Conservation (phyloP, 2,888 invertebrate species). For the Strigamia crassipes region DNA sequence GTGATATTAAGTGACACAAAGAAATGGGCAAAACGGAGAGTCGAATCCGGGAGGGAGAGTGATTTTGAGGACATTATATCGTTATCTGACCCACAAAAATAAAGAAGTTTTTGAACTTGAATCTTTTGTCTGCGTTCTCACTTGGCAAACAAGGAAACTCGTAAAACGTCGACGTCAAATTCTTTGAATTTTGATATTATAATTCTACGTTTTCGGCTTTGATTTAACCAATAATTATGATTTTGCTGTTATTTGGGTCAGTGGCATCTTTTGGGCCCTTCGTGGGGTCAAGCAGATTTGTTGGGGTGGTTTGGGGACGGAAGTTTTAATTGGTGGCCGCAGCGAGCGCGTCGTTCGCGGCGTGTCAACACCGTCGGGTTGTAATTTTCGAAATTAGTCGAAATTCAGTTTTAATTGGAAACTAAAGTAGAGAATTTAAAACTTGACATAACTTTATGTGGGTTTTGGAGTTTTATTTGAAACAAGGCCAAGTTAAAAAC, state of each 20-base stretch:
- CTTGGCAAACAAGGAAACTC: not conserved
- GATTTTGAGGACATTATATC: not conserved
- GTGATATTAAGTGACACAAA: not conserved
- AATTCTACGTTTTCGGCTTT: too few species aligned
- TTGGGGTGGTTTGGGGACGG: too few species aligned
- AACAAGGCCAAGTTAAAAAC: slow-evolving; percentile 22
- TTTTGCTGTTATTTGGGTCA: not conserved
- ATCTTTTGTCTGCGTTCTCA: not conserved
- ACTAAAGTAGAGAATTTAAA: too few species aligned
- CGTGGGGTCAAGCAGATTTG: too few species aligned
- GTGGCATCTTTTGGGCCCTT: not conserved
- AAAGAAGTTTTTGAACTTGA: slow-evolving; percentile 13
- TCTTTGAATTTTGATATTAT: not conserved
- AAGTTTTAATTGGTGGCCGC: too few species aligned
- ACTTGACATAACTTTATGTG: not conserved
- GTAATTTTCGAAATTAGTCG: too few species aligned
- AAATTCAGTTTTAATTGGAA: too few species aligned
- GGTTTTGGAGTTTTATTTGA: not conserved
- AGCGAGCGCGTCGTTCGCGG: too few species aligned
- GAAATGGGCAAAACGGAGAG: not conserved
- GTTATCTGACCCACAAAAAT: not conserved
- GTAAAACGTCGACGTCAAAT: not conserved
- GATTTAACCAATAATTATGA: not conserved
- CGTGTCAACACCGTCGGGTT: too few species aligned
- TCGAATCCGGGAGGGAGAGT: slow-evolving; percentile 8